Evolutionary conservation across 2,113 vertebrate genomes (phyloP).

Genomic region (Neogobius melanostomus): DNA sequence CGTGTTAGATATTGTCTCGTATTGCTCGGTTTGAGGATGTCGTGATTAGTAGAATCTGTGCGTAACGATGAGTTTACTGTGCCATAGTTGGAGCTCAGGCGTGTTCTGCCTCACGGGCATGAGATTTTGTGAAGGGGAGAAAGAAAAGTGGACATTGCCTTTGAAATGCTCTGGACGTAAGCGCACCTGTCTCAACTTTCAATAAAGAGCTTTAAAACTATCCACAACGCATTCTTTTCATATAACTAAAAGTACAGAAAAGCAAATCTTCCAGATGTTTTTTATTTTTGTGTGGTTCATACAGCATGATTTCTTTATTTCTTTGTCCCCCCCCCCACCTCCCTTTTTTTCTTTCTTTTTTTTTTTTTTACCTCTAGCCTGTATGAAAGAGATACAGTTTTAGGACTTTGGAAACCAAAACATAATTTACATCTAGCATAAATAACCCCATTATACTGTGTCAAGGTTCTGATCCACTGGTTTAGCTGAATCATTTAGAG

Average conservation of each 20-base stretch:
- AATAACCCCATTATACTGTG: conserved; percentile 26
- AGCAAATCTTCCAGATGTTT: background rate
- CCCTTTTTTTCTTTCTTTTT: background rate
- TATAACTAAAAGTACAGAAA: background rate
- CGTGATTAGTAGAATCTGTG: background rate
- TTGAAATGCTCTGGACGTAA: conserved; percentile 42
- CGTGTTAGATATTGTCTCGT: conserved; percentile 7
- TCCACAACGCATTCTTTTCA: background rate
- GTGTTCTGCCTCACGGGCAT: conserved; percentile 9
- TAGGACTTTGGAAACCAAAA: background rate
- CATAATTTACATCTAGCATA: conserved; percentile 19
- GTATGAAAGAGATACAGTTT: background rate
- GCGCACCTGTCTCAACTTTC: conserved; percentile 49
- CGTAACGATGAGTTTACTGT: conserved; percentile 20
- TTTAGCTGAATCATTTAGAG: conserved; percentile 28
- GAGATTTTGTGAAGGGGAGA: conserved; percentile 10
- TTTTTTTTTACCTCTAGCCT: background rate
- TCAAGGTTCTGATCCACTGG: conserved; percentile 36
- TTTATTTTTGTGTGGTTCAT: too few relatives aligned
- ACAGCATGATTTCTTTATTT: background rate
- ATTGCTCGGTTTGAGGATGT: background rate
- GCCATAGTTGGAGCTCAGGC: background rate
- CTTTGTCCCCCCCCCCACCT: background rate
- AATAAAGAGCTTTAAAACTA: background rate
- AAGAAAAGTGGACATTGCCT: conserved; percentile 15